Evolutionary conservation across 2,797 vertebrate genomes (phyloP), one percentile per base, ranked within the genome.

Genomic region (Typhlichthys eigenmanni): DNA sequence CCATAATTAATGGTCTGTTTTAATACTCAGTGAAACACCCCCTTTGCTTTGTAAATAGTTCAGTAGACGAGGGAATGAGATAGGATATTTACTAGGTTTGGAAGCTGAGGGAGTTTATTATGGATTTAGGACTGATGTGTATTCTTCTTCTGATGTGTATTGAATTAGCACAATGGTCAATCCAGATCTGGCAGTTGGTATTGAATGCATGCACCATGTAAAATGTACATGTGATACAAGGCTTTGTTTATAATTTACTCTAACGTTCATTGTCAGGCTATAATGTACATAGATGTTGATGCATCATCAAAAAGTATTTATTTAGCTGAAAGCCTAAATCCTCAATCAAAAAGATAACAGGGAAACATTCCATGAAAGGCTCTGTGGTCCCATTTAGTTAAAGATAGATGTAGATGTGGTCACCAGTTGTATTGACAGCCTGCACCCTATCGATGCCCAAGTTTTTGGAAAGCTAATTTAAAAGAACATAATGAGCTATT

Each of bases 1-100:
- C 51, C 76, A 85, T 90, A 88, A 89, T 85, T 87, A 87, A 90
- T 85, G 81, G 84, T 71, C 71, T 79, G 76, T 68, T 85, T 83
- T 68, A 62, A 75, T 77, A 69, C 52, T 19, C 71, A 38, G 53
- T 48, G 64, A 76, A 76, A 73, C 66, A 60, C 62, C 71, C 51
- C 66, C 54, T 62, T 76, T 65, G 71, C 60, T 71, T 62, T 47
- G 58, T n/a, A 53, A 75, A 64, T 72, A 61, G 71, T 68, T 5
- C 46, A 46, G 69, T 43, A 64, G 60, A 62, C 53, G 70, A 47
- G 55, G 59, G 73, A 84, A 59, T 64, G 58, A 58, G 73, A 32
- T 58, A 34, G 66, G 71, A 73, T 72, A 77, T 38, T 58, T 45
- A 58, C 17, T 6, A 49, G n/a, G 58, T 14, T 60, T 13, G 50